A percentile compares a stretch with the other conserved stretches of the same genome.
Conservation (phyloP, 2,888 invertebrate species). For the Axea sp. region DNA sequence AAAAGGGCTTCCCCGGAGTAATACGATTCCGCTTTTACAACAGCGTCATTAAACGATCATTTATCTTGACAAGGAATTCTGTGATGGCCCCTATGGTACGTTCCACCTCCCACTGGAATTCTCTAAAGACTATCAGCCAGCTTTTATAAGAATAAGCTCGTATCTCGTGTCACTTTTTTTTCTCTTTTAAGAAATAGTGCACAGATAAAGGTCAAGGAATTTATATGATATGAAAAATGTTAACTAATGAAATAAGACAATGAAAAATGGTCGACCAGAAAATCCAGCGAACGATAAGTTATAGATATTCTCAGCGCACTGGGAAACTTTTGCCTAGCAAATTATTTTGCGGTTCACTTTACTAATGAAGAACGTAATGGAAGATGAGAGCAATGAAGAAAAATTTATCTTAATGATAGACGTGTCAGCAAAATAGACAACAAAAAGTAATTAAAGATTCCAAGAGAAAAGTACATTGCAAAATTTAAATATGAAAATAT, state of each 20-base stretch:
- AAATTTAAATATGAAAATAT: too few species aligned
- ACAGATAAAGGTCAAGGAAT: constrained; percentile 16
- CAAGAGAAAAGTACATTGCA: too few species aligned
- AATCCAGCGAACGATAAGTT: too few species aligned
- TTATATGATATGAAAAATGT: constrained; percentile 27
- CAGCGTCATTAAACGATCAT: constrained; percentile 60
- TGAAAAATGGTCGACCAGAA: too few species aligned
- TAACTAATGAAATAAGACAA: constrained; percentile 37
- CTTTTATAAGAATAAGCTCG: constrained; percentile 28
- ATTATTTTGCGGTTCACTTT: too few species aligned
- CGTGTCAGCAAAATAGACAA: too few species aligned
- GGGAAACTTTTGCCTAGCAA: too few species aligned
- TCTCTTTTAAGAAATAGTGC: neutral
- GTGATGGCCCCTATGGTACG: constrained; percentile 30
- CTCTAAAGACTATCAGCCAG: constrained; percentile 44
- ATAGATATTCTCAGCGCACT: too few species aligned
- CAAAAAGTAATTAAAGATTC: too few species aligned
- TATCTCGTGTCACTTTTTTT: constrained; percentile 44
- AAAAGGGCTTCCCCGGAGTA: constrained; percentile 53
- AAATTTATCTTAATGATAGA: too few species aligned
- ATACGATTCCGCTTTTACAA: constrained; percentile 49
- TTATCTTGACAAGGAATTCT: constrained; percentile 51
- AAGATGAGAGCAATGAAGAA: too few species aligned
- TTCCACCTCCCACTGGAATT: constrained; percentile 23
- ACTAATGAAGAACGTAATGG: too few species aligned